Base-by-base conservation (phyloP, 2,797 vertebrate genomes). In the Scarus forsteni region DNA sequence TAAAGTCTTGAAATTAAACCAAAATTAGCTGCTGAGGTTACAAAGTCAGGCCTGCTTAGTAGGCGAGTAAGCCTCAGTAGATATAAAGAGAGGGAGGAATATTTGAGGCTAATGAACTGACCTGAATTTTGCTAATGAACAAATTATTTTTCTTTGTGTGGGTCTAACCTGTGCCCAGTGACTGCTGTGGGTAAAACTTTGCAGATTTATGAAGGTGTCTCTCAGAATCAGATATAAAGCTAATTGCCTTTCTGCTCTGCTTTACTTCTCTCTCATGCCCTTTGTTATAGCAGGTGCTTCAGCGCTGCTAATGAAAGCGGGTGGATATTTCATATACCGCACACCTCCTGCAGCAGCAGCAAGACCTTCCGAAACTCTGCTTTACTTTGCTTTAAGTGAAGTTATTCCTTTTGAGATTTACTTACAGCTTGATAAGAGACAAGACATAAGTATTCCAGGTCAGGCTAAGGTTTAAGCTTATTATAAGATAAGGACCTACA, bases 1-100 rank as follows among this genome's bases (percentile, higher is more conserved):
- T 69, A 75, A 68, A 43, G 74, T 63, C 64, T 61, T 56, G 40
- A 63, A 78, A 61, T 65, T 75, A 52, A 61, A 49, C 54, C 58
- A 75, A 38, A 74, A 79, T 73, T 43, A 66, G 49, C 36, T 45
- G 62, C 60, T 46, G 65, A 75, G 60, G 60, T 62, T 62, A 8
- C 57, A 43, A 63, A 63, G 51, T 63, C 61, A 35, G 16, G 16
- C 36, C 14, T 27, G 55, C 52, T n/a, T 35, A 13, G 42, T 49
- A 53, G 1, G 27, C 0, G 53, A 66, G 39, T 16, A 50, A 66
- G 38, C 43, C 15, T 51, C 18, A 44, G 40, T 48, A 66, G 60
- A 60, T 59, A 15, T 59, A 48, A 53, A n/a, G 45, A 48, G 36
- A 57, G 40, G 46, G 35, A 19, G 61, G 39, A 61, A 64, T 34